Percentiles rank a stretch among this genome's conserved stretches.
phyloP scores from a whole-genome alignment of 2,888 invertebrate genomes.

The Cremastinae sp. region DNA sequence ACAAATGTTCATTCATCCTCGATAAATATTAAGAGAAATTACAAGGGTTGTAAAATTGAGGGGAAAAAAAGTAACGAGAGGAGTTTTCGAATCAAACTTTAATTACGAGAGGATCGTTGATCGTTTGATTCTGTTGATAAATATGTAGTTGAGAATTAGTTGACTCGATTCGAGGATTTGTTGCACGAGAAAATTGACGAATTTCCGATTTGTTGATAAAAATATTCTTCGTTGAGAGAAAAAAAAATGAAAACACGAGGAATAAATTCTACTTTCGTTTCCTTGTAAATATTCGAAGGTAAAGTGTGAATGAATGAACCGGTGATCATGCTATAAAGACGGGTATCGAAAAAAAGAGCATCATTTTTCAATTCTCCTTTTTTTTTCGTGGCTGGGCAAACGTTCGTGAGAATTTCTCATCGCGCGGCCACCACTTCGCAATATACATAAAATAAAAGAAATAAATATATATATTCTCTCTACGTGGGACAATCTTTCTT shows the following conservation, averaged over 20 bases:
- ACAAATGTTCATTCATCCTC: slow-evolving; percentile 56
- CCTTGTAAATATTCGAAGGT: slow-evolving; percentile 49
- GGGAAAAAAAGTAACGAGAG: neutral
- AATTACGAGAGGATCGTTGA: no score
- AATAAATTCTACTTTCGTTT: neutral
- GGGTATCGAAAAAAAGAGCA: neutral
- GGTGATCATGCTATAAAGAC: slow-evolving; percentile 22
- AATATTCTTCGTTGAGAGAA: no score
- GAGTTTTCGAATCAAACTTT: no score
- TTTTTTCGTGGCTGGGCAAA: slow-evolving; percentile 31
- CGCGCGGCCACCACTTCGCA: neutral
- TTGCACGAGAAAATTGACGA: no score
- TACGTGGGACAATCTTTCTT: slow-evolving; percentile 55
- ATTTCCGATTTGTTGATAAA: no score
- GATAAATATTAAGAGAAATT: slow-evolving; percentile 15
- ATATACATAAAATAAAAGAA: slow-evolving; percentile 5
- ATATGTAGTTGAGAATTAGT: no score
- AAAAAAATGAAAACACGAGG: neutral
- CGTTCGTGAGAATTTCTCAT: slow-evolving; percentile 27
- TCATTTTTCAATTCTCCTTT: neutral
- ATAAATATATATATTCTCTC: slow-evolving; percentile 32
- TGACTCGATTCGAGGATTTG: no score
- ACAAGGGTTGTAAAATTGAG: neutral
- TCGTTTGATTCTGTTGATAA: no score
- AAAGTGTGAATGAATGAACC: slow-evolving; percentile 24